phyloP scores from a whole-genome alignment of 2,888 invertebrate species.

The Parnassius orleans region DNA sequence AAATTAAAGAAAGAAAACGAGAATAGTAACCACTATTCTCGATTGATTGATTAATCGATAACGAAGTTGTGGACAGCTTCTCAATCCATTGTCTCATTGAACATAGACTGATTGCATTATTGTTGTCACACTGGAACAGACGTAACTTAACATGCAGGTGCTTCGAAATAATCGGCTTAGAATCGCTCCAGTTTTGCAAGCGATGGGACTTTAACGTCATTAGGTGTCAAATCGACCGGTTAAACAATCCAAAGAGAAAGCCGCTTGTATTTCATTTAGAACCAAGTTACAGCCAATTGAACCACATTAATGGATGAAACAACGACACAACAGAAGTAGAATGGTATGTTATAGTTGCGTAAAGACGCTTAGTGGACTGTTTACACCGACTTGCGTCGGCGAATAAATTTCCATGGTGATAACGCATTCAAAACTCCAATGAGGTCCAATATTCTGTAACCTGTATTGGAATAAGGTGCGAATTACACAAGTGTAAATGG shows the following conservation, averaged over 20 bases:
- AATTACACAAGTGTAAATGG: conserved; percentile 10
- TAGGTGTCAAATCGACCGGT: conserved; percentile 36
- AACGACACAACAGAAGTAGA: conserved; percentile 14
- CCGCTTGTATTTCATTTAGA: conserved; percentile 30
- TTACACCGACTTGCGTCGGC: conserved; percentile 4
- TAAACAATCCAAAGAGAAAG: conserved; percentile 36
- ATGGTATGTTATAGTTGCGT: conserved; percentile 16
- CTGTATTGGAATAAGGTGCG: conserved; percentile 2
- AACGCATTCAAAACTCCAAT: conserved; percentile 9
- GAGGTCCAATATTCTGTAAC: conserved; percentile 2
- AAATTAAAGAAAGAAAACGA: no score
- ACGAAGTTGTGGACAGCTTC: no score
- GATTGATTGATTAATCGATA: no score
- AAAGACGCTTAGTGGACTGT: conserved; percentile 13
- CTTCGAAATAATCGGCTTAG: conserved; percentile 30
- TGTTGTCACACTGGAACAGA: conserved; percentile 27
- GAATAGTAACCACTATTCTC: no score
- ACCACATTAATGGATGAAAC: conserved; percentile 24
- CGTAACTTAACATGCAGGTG: conserved; percentile 33
- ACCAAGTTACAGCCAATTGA: conserved; percentile 30
- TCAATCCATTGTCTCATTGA: conserved; percentile 24
- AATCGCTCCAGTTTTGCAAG: conserved; percentile 35
- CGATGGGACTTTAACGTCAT: conserved; percentile 37
- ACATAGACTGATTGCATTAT: conserved; percentile 19
- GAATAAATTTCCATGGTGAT: conserved; percentile 8